Conservation (phyloP, 2,113 vertebrate species). For the Taurulus bubalis region DNA sequence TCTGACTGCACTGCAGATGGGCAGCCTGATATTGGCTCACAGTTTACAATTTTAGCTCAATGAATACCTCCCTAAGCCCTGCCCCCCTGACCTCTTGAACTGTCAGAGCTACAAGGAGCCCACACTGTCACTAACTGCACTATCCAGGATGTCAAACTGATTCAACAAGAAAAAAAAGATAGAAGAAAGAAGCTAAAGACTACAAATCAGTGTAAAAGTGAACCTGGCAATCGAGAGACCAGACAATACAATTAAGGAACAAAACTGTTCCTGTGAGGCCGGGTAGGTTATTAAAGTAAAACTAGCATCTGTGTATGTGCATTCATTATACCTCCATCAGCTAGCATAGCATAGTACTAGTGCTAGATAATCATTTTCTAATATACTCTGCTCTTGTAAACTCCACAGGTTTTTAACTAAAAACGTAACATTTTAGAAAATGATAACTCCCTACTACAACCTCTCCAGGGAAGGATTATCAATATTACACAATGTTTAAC, state of each 20-base stretch:
- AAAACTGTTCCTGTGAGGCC: neutral
- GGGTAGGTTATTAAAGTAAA: too few relatives aligned
- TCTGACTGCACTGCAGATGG: constrained; percentile 12
- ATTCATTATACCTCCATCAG: too few relatives aligned
- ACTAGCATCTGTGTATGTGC: too few relatives aligned
- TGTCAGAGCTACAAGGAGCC: neutral
- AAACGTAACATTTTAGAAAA: too few relatives aligned
- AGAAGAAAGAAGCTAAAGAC: too few relatives aligned
- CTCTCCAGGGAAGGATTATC: too few relatives aligned
- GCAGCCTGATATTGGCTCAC: neutral
- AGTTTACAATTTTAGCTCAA: constrained; percentile 12
- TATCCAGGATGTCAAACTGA: neutral
- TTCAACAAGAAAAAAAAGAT: neutral
- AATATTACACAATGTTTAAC: too few relatives aligned
- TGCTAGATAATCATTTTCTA: neutral
- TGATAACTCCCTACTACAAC: too few relatives aligned
- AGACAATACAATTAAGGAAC: neutral
- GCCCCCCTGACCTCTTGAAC: neutral
- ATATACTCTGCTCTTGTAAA: neutral
- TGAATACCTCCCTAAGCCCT: neutral
- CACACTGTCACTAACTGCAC: neutral
- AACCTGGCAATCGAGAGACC: neutral
- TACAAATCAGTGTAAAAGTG: neutral
- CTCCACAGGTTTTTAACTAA: too few relatives aligned
- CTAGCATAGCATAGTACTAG: too few relatives aligned